Base-by-base conservation (phyloP, 53 echinoderm and acorn worm genomes). In the Mesocentrotus franciscanus region DNA sequence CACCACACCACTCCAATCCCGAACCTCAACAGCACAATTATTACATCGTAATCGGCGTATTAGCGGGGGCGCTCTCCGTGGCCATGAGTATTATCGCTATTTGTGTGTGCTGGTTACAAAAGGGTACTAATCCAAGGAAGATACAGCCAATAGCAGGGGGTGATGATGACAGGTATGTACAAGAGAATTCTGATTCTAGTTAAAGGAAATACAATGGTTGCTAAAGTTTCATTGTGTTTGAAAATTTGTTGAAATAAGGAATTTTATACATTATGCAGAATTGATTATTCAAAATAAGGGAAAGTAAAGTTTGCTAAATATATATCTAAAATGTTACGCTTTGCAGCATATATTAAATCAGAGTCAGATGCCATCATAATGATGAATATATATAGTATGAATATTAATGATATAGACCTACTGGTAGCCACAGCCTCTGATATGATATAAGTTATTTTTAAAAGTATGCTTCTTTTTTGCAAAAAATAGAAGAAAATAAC, bases 21-120 rank as follows among this genome's bases (percentile, higher is more conserved):
- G 95, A 66, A 14, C 62, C 85, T 35, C 95, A 94, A 30, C 95
- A 61, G 24, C 95, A 94, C 56, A 94, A 96, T 57, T 96, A 96
- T 93, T 98, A 97, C 92, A 97, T 98, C 5, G 97, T 97, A 29
- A 98, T 97, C 27, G 98, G 98, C 60, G 97, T 97, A 22, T 95
- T 98, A 78, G 98, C 97, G 62, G 97, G 97, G 85, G 98, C 98
- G 90, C 95, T 98, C 2, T 95, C 97, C 36, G 96, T 97, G 10
- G 97, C 97, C 10, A 96, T 98, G 83, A 96, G 97, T 61, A 97
- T 97, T 90, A 98, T 98, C 95, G 98, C 97, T 17, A 97, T 97
- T 85, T 98, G 98, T 89, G 95, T 97, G 62, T 98, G 98, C 70
- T 96, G 97, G 92, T 91, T 98, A 35, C 95, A 94, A 62, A 94